These are phyloP conservation scores for Mesocricetus auratus DNA, from an alignment of 2,113 vertebrate genomes.

Conservation along the genomic window DNA sequence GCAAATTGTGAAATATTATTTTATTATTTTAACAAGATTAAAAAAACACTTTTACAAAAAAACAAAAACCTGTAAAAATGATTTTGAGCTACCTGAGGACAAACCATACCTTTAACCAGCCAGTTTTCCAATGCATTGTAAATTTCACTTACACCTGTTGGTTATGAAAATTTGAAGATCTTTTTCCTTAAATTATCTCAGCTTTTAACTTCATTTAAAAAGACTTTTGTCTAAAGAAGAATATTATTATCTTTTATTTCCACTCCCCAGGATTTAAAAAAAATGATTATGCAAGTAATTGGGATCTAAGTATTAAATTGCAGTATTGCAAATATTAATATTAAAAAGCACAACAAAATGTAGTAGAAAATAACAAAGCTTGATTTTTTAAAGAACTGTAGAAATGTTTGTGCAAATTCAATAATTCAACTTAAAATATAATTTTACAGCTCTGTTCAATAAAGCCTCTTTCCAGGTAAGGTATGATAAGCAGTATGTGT, in stretches of 20 bases:
- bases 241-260: slow-evolving; percentile 87
- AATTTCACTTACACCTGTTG: slow-evolving; percentile 93
- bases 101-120: slow-evolving; percentile 93
- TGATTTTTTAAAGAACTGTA: slow-evolving; percentile 87
- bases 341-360: slow-evolving; percentile 93
- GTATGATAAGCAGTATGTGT: slow-evolving; percentile 87
- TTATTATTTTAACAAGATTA: slow-evolving; percentile 96
- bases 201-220: slow-evolving; percentile 90
- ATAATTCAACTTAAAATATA: slow-evolving; percentile 90
- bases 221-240: slow-evolving; percentile 89
- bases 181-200: slow-evolving; percentile 94
- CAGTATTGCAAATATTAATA: slow-evolving; percentile 92
- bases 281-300: slow-evolving; percentile 93
- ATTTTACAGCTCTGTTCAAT: slow-evolving; percentile 95
- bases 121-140: slow-evolving; percentile 95
- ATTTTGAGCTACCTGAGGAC: slow-evolving; percentile 94
- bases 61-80: slow-evolving; percentile 93
- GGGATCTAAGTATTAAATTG: slow-evolving; percentile 92
- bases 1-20: slow-evolving; percentile 93
- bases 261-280: slow-evolving; percentile 86
- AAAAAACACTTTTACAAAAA: slow-evolving; percentile 95
- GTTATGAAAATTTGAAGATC: slow-evolving; percentile 92
- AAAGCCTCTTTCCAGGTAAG: slow-evolving; percentile 95
- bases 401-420: slow-evolving; percentile 92
- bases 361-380: slow-evolving; percentile 88